A percentile compares a stretch with the other conserved stretches of the same genome.
Conservation (phyloP, 2,113 vertebrate genomes). For the Rhineura floridana region DNA sequence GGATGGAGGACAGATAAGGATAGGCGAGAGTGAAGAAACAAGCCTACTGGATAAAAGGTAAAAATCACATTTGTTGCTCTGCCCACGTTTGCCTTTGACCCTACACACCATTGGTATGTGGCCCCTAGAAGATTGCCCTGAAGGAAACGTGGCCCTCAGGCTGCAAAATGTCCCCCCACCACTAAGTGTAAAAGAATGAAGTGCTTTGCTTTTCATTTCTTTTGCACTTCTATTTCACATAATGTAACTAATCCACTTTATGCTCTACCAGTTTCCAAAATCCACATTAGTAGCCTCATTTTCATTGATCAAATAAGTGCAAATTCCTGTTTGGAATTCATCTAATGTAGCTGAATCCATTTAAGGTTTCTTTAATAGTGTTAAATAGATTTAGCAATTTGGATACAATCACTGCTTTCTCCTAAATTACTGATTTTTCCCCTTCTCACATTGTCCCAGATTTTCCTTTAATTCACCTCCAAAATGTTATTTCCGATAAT, state of each 20-base stretch:
- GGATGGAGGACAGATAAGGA: too few relatives aligned
- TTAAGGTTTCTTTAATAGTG: background rate
- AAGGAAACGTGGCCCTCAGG: too few relatives aligned
- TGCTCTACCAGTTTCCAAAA: background rate
- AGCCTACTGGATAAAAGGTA: too few relatives aligned
- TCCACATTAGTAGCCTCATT: conserved; percentile 11
- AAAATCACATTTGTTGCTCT: too few relatives aligned
- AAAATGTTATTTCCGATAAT: background rate
- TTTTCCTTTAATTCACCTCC: background rate
- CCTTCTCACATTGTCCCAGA: background rate
- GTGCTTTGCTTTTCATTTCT: background rate
- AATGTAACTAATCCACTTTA: too few relatives aligned
- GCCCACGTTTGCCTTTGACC: too few relatives aligned
- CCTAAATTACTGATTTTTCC: conserved; percentile 4
- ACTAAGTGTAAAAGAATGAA: background rate
- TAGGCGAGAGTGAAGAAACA: too few relatives aligned
- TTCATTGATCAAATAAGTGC: conserved; percentile 1
- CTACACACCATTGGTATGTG: too few relatives aligned
- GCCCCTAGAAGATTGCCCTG: too few relatives aligned
- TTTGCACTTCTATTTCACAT: background rate
- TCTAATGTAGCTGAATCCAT: background rate
- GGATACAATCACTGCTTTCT: background rate
- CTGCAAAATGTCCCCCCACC: too few relatives aligned
- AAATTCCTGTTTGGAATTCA: conserved; percentile 29
- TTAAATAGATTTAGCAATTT: conserved; percentile 13